phyloP scores from a whole-genome alignment of 2,888 invertebrate genomes.

The Emmelina monodactyla region DNA sequence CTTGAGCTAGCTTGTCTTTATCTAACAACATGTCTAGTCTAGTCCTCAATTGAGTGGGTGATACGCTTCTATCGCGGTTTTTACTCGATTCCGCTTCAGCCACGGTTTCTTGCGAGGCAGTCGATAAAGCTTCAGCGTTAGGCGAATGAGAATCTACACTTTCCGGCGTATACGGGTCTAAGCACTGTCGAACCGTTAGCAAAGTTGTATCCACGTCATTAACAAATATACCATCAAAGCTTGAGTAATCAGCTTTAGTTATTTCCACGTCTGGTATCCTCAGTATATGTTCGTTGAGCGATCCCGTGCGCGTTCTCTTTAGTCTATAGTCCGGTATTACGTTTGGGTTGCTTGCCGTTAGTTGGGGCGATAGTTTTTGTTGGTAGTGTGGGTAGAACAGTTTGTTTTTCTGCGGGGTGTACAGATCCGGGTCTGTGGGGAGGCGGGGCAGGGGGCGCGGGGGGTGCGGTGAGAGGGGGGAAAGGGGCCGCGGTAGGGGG shows the following conservation, averaged over 20 bases:
- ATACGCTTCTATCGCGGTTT: constrained; percentile 55
- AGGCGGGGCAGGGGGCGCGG: constrained; percentile 20
- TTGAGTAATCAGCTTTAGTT: constrained; percentile 54
- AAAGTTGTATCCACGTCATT: constrained; percentile 63
- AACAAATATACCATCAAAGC: constrained; percentile 48
- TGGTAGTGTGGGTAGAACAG: constrained; percentile 17
- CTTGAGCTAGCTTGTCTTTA: constrained; percentile 16
- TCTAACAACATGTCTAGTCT: constrained; percentile 58
- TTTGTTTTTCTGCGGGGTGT: background rate
- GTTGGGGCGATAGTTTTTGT: constrained; percentile 19
- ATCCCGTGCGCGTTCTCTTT: constrained; percentile 34
- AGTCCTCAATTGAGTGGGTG: constrained; percentile 70
- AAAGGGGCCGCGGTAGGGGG: constrained; percentile 21
- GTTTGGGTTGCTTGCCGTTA: constrained; percentile 21
- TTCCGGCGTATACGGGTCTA: constrained; percentile 85
- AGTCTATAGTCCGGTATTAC: constrained; percentile 23
- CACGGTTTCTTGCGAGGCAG: constrained; percentile 29
- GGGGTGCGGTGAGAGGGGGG: constrained; percentile 17
- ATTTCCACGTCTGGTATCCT: constrained; percentile 56
- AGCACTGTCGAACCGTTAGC: constrained; percentile 38
- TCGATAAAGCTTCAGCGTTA: constrained; percentile 44
- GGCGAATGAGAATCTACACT: constrained; percentile 81
- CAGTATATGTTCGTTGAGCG: constrained; percentile 37
- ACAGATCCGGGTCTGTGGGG: constrained; percentile 38
- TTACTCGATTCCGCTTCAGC: constrained; percentile 32